These are phyloP conservation scores for Laothoe populi DNA, from an alignment of 2,888 invertebrate species.

Conservation along the genomic window DNA sequence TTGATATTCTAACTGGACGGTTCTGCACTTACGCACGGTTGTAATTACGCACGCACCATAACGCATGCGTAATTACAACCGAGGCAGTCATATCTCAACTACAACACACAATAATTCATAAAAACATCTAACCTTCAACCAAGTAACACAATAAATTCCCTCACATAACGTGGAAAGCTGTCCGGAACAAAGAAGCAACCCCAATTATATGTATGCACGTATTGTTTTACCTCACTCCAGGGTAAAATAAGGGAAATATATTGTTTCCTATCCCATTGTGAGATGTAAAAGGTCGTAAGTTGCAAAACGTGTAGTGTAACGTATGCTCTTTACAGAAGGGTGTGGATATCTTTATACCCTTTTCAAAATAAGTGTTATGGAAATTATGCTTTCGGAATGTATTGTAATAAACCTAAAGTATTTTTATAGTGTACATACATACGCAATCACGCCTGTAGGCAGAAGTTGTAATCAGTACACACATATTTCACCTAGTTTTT, in stretches of 20 bases:
- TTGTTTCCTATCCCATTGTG: not conserved
- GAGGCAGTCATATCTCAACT: too few relatives aligned
- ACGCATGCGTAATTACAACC: too few relatives aligned
- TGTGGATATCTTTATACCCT: not conserved
- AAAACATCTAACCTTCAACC: not conserved
- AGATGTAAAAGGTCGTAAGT: conserved; percentile 6
- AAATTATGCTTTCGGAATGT: too few relatives aligned
- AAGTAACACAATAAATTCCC: not conserved
- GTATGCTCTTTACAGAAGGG: not conserved
- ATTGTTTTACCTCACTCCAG: not conserved
- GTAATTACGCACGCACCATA: too few relatives aligned
- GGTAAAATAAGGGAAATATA: not conserved
- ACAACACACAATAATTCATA: not conserved
- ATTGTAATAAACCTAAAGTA: too few relatives aligned
- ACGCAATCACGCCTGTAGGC: too few relatives aligned
- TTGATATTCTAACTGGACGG: too few relatives aligned
- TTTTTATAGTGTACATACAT: too few relatives aligned
- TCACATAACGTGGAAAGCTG: not conserved
- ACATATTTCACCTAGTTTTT: too few relatives aligned
- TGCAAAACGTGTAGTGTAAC: not conserved
- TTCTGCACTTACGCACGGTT: too few relatives aligned
- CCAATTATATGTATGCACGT: conserved; percentile 11
- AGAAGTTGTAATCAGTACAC: too few relatives aligned
- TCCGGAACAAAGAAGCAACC: not conserved
- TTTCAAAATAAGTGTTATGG: too few relatives aligned